A percentile compares a stretch with the other conserved stretches of the same genome.
Conservation (phyloP, 1,140 invertebrate genomes). For the Nephila pilipes region DNA sequence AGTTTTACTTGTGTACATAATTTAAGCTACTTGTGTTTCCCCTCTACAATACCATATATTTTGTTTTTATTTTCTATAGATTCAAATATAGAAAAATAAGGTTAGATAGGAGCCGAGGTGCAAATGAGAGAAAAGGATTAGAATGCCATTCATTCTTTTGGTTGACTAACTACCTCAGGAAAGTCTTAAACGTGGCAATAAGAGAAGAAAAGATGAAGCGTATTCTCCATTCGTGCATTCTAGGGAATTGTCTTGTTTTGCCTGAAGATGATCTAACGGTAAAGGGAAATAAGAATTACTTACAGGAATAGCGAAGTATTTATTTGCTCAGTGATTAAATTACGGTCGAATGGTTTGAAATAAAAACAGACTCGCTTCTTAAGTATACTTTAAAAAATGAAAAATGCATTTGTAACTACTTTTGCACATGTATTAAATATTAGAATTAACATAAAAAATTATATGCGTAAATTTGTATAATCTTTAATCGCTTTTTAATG, state of each 20-base stretch:
- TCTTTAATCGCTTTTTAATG: no score
- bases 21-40: no score
- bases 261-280: background rate
- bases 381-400: no score
- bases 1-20: no score
- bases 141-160: background rate
- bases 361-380: no score
- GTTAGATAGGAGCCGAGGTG: background rate
- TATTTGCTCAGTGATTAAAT: no score
- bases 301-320: background rate
- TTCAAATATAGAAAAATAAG: no score
- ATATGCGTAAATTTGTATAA: no score
- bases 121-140: conserved; percentile 32
- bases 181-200: conserved; percentile 35
- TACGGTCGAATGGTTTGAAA: no score
- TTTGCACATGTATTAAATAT: no score
- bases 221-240: background rate
- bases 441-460: no score
- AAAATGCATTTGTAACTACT: no score
- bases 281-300: background rate
- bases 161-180: conserved; percentile 2
- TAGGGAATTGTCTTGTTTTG: background rate
- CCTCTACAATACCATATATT: background rate
- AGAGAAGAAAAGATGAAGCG: background rate
- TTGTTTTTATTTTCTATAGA: background rate